A percentile compares a stretch with the other conserved stretches of the same genome.
Conservation (phyloP, 2,113 vertebrate species). For the Aptenodytes forsteri region DNA sequence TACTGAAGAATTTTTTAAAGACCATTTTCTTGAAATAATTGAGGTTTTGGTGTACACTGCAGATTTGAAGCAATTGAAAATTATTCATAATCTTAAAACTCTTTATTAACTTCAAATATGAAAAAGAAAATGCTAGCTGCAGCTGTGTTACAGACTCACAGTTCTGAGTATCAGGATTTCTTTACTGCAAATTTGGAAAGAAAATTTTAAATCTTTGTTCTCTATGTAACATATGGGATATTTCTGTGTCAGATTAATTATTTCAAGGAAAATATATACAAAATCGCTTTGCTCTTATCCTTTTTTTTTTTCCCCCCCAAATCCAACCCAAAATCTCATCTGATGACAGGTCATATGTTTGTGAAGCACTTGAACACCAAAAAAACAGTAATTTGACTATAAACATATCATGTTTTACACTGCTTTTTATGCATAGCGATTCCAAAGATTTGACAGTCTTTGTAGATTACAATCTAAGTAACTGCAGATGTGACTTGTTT, state of each 20-base stretch:
- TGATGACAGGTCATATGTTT: background rate
- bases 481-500: background rate
- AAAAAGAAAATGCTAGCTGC: background rate
- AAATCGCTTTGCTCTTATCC: background rate
- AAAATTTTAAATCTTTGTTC: background rate
- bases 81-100: background rate
- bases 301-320: background rate
- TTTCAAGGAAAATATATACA: background rate
- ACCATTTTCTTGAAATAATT: background rate
- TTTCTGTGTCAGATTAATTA: background rate
- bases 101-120: background rate
- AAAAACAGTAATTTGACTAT: background rate
- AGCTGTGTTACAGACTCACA: background rate
- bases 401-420: background rate
- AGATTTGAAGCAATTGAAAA: background rate
- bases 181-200: background rate
- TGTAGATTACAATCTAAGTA: background rate
- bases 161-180: background rate
- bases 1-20: background rate
- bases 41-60: background rate
- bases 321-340: background rate
- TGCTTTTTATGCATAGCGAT: background rate
- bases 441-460: background rate
- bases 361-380: background rate
- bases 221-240: background rate